Base-by-base conservation (phyloP, 2,113 vertebrate species). In the Bos taurus region DNA sequence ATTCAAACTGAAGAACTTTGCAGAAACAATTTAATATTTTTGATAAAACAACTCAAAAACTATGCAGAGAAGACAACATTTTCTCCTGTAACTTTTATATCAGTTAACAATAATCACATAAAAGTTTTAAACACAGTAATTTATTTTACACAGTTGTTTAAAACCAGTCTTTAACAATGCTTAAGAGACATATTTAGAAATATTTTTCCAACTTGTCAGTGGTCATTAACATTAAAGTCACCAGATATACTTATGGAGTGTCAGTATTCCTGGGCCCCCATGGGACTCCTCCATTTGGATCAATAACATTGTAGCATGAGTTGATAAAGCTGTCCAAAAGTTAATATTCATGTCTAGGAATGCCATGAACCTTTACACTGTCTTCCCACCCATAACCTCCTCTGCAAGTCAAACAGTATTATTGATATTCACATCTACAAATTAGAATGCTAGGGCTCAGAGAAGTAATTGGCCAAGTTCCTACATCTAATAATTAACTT, bases 111-210 rank as follows among this genome's bases (percentile, higher is more conserved):
- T 40, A 98, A 95, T 23, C 94, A 97, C 95, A 95, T 87, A 93
- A 95, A 97, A 87, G 64, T 52, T 97, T 98, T 97, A 91, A 96
- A 97, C 93, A 98, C 28, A 77, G 96, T 88, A 89, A 97, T 97
- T 98, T 96, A 98, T 97, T 98, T 98, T 97, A 97, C 62, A 90
- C 13, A 84, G 52, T 91, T 96, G n/a, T 88, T 97, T 94, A 97
- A 97, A 96, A 98, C 88, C 86, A 97, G 85, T 97, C 33, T 95
- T 97, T 78, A 96, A 36, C 50, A 83, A 83, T 83, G 52, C 13
- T 83, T 56, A 56, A 83, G 25, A 83, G 7, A 82, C 21, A 56
- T 15, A 40, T 26, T 83, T 56, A 52, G 50, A n/a, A 83, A 26
- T 83, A 56, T 83, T 9, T 56, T 56, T 83, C 52, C 50, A 56